phyloP scores from a whole-genome alignment of 2,113 vertebrate genomes.

The Neogale vison region DNA sequence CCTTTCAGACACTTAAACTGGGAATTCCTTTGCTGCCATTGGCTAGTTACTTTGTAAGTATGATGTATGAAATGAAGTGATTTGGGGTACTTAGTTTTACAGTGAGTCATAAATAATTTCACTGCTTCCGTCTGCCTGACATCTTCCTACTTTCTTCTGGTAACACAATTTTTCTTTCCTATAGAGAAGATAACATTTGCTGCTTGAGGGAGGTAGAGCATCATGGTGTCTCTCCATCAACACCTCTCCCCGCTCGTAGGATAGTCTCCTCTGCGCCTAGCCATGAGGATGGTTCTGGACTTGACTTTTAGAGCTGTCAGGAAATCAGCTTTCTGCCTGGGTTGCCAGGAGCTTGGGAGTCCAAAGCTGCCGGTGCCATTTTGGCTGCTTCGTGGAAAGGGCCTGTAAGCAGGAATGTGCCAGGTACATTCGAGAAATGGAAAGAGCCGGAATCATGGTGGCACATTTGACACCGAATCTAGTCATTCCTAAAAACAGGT shows the following conservation, averaged over 20 bases:
- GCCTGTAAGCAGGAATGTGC: background rate
- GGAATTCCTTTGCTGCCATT: background rate
- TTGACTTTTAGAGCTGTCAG: background rate
- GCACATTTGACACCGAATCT: background rate
- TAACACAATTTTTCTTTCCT: background rate
- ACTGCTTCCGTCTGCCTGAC: background rate
- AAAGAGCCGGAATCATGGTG: background rate
- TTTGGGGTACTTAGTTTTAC: background rate
- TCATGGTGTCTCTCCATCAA: background rate
- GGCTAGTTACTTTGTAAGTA: background rate
- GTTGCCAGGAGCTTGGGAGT: background rate
- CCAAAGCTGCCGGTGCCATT: background rate
- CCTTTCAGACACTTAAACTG: background rate
- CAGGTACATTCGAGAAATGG: background rate
- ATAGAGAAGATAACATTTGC: background rate
- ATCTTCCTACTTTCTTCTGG: background rate
- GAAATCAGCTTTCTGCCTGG: background rate
- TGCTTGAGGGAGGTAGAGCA: background rate
- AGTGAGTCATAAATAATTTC: background rate
- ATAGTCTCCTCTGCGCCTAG: accelerated
- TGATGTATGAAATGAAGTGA: background rate
- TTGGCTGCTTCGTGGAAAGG: background rate
- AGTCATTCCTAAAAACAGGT: background rate
- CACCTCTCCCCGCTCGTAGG: background rate
- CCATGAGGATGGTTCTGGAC: background rate